Percentiles rank a stretch among this genome's conserved stretches.
These are phyloP conservation scores for Papilio polyxenes DNA, from an alignment of 1,140 invertebrate genomes.

Conservation along the genomic window DNA sequence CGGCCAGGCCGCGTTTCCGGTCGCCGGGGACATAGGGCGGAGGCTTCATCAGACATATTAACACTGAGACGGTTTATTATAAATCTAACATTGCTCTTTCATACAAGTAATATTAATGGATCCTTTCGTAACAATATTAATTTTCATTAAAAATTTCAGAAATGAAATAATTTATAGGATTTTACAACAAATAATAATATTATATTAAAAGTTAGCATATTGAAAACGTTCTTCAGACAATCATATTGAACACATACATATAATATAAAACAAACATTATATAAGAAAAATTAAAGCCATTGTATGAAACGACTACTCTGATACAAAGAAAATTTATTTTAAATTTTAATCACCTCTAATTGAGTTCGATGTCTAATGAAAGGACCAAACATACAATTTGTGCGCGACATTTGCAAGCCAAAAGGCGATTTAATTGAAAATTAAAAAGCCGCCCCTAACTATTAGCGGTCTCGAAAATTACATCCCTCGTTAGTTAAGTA, in stretches of 20 bases:
- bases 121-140: too few species aligned
- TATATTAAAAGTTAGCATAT: too few species aligned
- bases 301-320: not conserved
- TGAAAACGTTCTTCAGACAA: too few species aligned
- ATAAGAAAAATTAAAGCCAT: not conserved
- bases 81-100: too few species aligned
- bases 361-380: conserved; percentile 17
- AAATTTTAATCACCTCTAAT: conserved; percentile 17
- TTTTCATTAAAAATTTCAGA: too few species aligned
- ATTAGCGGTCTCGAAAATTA: not conserved
- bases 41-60: not conserved
- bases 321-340: conserved; percentile 4
- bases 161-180: too few species aligned
- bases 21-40: not conserved
- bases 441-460: conserved; percentile 8
- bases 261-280: too few species aligned
- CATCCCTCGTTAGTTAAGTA: not conserved
- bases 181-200: not conserved
- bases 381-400: conserved; percentile 24
- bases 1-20: conserved; percentile 1
- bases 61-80: not conserved
- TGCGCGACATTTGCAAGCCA: not conserved
- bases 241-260: too few species aligned
- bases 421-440: conserved; percentile 18
- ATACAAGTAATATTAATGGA: too few species aligned